Evolutionary conservation across 2,888 invertebrate genomes (phyloP).

Genomic region (Nomada goodeniana): DNA sequence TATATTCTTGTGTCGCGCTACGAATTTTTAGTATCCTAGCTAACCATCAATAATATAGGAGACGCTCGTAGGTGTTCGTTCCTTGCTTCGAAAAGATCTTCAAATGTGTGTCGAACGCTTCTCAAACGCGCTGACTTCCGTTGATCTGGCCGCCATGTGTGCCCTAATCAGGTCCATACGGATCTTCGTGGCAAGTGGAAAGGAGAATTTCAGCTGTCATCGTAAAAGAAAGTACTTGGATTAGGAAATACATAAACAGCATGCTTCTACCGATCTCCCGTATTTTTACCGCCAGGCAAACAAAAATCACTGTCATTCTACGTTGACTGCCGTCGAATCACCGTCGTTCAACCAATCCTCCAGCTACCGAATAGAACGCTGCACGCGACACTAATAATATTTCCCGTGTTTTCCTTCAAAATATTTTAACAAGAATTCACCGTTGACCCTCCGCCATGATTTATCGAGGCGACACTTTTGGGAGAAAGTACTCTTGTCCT

Average conservation of each 20-base stretch:
- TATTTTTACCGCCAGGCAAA: too few species aligned
- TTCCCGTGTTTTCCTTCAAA: background rate
- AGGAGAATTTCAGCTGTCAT: background rate
- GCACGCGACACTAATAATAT: background rate
- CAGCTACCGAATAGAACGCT: background rate
- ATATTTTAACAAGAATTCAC: background rate
- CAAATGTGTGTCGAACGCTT: constrained; percentile 11
- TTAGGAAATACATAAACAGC: background rate
- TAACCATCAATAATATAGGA: background rate
- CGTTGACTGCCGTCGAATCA: background rate
- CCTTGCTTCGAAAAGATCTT: background rate
- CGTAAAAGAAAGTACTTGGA: background rate
- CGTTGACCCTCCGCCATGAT: background rate
- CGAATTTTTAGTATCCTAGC: background rate
- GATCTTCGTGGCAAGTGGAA: background rate
- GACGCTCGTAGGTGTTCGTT: background rate
- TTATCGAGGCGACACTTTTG: background rate
- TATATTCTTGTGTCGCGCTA: background rate
- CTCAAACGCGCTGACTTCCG: background rate
- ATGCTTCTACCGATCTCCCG: too few species aligned
- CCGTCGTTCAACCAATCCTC: background rate
- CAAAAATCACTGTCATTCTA: constrained; percentile 4
- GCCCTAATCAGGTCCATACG: background rate
- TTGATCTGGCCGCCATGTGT: constrained; percentile 36
- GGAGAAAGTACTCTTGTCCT: background rate